phyloP scores from a whole-genome alignment of 2,888 invertebrate genomes.

The Tenthredo distinguenda region DNA sequence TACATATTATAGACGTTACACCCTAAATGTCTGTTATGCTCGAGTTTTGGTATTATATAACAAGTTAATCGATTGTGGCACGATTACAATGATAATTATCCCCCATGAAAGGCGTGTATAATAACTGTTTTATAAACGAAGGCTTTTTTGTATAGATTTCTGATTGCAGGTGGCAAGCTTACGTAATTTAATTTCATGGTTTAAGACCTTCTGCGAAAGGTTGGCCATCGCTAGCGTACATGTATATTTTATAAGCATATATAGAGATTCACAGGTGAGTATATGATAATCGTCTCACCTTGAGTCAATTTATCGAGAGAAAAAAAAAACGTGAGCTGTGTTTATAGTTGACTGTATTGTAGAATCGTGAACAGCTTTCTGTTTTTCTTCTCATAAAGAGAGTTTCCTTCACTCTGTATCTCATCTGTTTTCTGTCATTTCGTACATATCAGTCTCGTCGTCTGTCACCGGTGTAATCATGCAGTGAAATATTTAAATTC shows the following conservation, averaged over 20 bases:
- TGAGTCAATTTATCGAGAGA: neutral
- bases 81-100: neutral
- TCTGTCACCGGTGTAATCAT: constrained; percentile 37
- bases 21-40: neutral
- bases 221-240: neutral
- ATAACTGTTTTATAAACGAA: neutral
- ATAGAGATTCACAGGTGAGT: neutral
- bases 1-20: neutral
- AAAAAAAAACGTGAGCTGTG: neutral
- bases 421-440: constrained; percentile 39
- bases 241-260: neutral
- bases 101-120: neutral
- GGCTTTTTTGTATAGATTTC: neutral
- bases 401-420: neutral
- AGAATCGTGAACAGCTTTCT: neutral
- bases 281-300: constrained; percentile 12
- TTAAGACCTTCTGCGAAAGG: neutral
- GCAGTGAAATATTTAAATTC: constrained; percentile 13
- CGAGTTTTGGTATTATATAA: neutral
- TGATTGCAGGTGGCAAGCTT: neutral
- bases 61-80: neutral
- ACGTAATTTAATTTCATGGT: constrained; percentile 16
- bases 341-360: neutral
- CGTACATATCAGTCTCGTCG: neutral
- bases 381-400: neutral